phyloP scores from a whole-genome alignment of 2,113 vertebrate species.

The Pholis gunnellus region DNA sequence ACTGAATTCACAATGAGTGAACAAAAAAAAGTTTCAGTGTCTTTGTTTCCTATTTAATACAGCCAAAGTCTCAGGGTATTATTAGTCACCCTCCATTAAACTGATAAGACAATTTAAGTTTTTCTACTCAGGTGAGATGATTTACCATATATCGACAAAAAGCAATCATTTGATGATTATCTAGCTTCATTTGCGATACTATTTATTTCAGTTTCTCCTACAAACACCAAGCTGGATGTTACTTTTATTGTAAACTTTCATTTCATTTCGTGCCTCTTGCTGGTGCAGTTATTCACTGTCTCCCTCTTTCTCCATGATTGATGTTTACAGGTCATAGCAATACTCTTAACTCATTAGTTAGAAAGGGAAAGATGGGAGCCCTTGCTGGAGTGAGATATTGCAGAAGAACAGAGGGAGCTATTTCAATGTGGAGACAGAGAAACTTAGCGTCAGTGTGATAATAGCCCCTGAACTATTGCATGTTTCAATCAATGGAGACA shows the following conservation, averaged over 20 bases:
- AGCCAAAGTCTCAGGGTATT: slow-evolving; percentile 23
- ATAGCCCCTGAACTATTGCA: slow-evolving; percentile 87
- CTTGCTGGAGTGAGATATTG: slow-evolving; percentile 82
- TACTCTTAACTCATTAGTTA: slow-evolving; percentile 85
- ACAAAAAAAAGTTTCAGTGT: slow-evolving; percentile 65
- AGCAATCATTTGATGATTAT: slow-evolving; percentile 52
- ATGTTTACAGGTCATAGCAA: slow-evolving; percentile 85
- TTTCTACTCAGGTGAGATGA: slow-evolving; percentile 25
- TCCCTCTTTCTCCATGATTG: slow-evolving; percentile 74
- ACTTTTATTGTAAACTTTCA: slow-evolving; percentile 80
- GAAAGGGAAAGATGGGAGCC: slow-evolving; percentile 82
- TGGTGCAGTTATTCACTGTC: slow-evolving; percentile 80
- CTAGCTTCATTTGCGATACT: slow-evolving; percentile 40
- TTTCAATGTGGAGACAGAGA: slow-evolving; percentile 81
- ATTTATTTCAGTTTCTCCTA: slow-evolving; percentile 51
- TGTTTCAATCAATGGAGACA: slow-evolving; percentile 90
- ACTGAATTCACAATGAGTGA: slow-evolving; percentile 70
- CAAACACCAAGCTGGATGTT: slow-evolving; percentile 58
- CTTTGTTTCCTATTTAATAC: slow-evolving; percentile 52
- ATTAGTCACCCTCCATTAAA: slow-evolving; percentile 44
- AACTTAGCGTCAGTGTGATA: slow-evolving; percentile 89
- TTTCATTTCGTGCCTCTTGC: slow-evolving; percentile 74
- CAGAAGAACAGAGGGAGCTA: slow-evolving; percentile 70
- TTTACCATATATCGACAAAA: slow-evolving; percentile 28
- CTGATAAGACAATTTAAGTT: slow-evolving; percentile 40